Conservation (phyloP, 2,113 vertebrate genomes). For the Amphilophus citrinellus region DNA sequence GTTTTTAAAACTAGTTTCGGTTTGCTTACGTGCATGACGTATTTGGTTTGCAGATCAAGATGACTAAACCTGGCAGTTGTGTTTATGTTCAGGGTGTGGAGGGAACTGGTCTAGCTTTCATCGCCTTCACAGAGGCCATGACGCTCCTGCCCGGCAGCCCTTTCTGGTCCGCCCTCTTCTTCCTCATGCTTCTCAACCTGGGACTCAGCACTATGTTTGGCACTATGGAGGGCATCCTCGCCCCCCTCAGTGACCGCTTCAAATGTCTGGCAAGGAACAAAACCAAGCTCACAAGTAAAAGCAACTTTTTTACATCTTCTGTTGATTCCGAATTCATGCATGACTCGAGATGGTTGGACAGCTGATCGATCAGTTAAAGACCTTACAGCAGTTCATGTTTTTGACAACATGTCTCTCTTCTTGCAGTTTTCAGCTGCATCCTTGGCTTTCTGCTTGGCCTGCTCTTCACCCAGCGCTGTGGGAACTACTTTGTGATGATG, state of each 20-base stretch:
- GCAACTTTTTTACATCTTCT: neutral
- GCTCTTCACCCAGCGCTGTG: constrained; percentile 84
- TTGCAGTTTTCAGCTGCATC: constrained; percentile 78
- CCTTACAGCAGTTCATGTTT: neutral
- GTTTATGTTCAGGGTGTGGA: constrained; percentile 79
- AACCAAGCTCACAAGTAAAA: constrained; percentile 82
- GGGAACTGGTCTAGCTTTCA: constrained; percentile 83
- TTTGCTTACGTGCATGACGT: neutral
- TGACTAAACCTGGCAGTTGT: neutral
- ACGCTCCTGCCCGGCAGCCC: constrained; percentile 82
- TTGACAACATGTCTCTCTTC: neutral
- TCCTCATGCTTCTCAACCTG: constrained; percentile 85
- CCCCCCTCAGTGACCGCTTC: constrained; percentile 85
- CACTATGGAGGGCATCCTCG: constrained; percentile 85
- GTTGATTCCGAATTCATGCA: neutral
- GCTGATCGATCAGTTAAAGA: neutral
- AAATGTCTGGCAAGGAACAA: constrained; percentile 76
- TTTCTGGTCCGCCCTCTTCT: constrained; percentile 87
- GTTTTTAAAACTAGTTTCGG: neutral
- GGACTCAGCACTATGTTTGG: constrained; percentile 85
- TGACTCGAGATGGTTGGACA: accelerated
- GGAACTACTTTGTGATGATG: constrained; percentile 88
- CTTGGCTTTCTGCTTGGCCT: constrained; percentile 83
- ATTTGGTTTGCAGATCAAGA: neutral
- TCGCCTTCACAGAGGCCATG: constrained; percentile 86